These are phyloP conservation scores for Embidobia sp. DNA, from an alignment of 2,888 invertebrate genomes.

Conservation along the genomic window DNA sequence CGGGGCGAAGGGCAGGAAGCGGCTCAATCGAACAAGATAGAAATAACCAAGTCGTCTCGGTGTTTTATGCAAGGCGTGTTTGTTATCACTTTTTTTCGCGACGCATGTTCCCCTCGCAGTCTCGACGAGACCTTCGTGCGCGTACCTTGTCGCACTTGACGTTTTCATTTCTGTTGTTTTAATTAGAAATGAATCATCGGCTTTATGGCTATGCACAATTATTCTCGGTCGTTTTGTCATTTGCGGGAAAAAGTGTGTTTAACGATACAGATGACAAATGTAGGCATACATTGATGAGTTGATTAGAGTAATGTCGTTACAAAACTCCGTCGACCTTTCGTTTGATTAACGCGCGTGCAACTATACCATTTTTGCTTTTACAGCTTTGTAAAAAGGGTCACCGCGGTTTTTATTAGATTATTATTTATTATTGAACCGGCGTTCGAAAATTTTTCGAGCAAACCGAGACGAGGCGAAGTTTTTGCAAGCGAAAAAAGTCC, in stretches of 20 bases:
- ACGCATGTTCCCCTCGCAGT: conserved; percentile 59
- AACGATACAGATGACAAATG: conserved; percentile 37
- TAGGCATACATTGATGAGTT: conserved; percentile 24
- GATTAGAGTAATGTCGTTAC: conserved; percentile 4
- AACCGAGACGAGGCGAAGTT: too few species aligned
- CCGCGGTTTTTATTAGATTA: too few species aligned
- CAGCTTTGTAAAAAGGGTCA: too few species aligned
- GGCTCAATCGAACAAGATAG: conserved; percentile 58
- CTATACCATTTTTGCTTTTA: conserved; percentile 10
- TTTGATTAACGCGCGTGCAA: conserved; percentile 3
- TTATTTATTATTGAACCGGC: too few species aligned
- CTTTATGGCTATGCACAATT: conserved; percentile 37
- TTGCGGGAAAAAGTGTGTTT: conserved; percentile 39
- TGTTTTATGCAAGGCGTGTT: conserved; percentile 74
- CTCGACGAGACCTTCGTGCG: conserved; percentile 78
- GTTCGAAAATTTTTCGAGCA: too few species aligned
- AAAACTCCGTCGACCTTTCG: conserved; percentile 1
- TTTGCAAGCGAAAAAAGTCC: too few species aligned
- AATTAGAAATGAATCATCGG: conserved; percentile 54
- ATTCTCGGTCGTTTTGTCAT: conserved; percentile 18
- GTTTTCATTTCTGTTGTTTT: conserved; percentile 41
- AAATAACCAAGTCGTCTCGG: conserved; percentile 66
- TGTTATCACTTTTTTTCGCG: conserved; percentile 74
- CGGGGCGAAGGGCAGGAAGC: conserved; percentile 14
- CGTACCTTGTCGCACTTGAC: conserved; percentile 69